Evolutionary conservation across 2,888 invertebrate species (phyloP).

Genomic region (Axea sp.): DNA sequence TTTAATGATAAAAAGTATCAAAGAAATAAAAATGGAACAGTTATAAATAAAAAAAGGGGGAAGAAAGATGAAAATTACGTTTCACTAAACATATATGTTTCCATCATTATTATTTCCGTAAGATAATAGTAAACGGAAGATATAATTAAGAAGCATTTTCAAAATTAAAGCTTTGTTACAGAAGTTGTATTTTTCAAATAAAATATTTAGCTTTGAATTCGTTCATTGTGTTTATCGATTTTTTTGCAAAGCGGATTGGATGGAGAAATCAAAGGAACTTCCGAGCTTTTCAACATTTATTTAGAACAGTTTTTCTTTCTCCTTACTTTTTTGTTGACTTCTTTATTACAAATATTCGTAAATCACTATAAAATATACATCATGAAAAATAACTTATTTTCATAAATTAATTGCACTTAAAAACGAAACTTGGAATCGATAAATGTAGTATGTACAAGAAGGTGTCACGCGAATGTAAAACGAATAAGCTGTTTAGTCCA

Average conservation of each 20-base stretch:
- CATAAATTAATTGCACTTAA: conserved; percentile 49
- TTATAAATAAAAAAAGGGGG: conserved; percentile 4
- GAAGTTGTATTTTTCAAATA: conserved; percentile 60
- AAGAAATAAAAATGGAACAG: conserved; percentile 3
- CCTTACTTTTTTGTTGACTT: conserved; percentile 16
- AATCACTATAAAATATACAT: conserved; percentile 45
- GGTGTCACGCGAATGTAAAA: conserved; percentile 32
- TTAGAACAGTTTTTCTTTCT: conserved; percentile 13
- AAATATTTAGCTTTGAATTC: conserved; percentile 53
- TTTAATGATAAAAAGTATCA: conserved; percentile 9
- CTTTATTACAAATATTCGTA: conserved; percentile 33
- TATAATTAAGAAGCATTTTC: conserved; percentile 46
- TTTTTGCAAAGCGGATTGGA: too few relatives aligned
- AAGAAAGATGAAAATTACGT: conserved; percentile 18
- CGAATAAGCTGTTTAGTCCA: conserved; percentile 37
- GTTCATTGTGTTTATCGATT: conserved; percentile 28
- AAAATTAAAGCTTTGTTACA: conserved; percentile 55
- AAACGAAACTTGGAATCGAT: conserved; percentile 38
- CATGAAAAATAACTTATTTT: conserved; percentile 49
- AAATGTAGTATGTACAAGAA: conserved; percentile 54
- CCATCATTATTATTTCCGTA: conserved; percentile 33
- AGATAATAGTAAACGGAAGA: conserved; percentile 31
- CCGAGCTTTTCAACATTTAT: conserved; percentile 38
- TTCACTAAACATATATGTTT: conserved; percentile 42
- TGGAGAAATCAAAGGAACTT: conserved; percentile 7